phyloP scores from a whole-genome alignment of 2,888 invertebrate species.

The Apoda limacodes region DNA sequence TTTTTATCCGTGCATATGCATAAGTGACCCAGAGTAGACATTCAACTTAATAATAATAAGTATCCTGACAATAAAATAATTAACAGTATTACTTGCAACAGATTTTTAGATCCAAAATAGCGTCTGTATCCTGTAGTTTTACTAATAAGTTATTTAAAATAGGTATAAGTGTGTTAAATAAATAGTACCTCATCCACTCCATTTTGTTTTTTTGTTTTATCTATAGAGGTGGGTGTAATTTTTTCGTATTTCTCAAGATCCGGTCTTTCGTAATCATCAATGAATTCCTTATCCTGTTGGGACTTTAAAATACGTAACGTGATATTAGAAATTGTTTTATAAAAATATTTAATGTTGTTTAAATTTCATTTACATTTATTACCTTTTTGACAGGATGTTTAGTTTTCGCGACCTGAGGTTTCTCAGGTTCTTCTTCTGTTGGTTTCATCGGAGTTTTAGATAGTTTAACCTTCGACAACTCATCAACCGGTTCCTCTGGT shows the following conservation, averaged over 20 bases:
- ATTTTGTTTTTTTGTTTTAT: slow-evolving; percentile 55
- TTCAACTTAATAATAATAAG: neutral
- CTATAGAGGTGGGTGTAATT: slow-evolving; percentile 50
- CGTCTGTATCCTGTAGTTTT: too few relatives aligned
- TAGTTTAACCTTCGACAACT: slow-evolving; percentile 51
- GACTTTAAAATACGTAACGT: slow-evolving; percentile 32
- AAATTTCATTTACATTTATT: slow-evolving; percentile 24
- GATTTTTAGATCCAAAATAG: too few relatives aligned
- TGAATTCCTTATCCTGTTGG: slow-evolving; percentile 61
- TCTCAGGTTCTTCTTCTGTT: slow-evolving; percentile 42
- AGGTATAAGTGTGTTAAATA: too few relatives aligned
- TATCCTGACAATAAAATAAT: too few relatives aligned
- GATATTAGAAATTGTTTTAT: slow-evolving; percentile 1
- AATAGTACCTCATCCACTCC: slow-evolving; percentile 58
- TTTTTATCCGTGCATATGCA: neutral
- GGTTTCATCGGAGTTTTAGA: slow-evolving; percentile 47
- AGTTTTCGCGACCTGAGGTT: slow-evolving; percentile 48
- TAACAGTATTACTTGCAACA: too few relatives aligned
- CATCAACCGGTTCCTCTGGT: slow-evolving; percentile 55
- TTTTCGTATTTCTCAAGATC: slow-evolving; percentile 78
- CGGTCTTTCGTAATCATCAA: slow-evolving; percentile 81
- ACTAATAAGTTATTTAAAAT: too few relatives aligned
- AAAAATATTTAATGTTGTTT: neutral
- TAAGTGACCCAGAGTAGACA: neutral
- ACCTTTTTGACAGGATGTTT: slow-evolving; percentile 53